phyloP scores from a whole-genome alignment of 1,140 invertebrate genomes.

The Sinonovacula constricta region DNA sequence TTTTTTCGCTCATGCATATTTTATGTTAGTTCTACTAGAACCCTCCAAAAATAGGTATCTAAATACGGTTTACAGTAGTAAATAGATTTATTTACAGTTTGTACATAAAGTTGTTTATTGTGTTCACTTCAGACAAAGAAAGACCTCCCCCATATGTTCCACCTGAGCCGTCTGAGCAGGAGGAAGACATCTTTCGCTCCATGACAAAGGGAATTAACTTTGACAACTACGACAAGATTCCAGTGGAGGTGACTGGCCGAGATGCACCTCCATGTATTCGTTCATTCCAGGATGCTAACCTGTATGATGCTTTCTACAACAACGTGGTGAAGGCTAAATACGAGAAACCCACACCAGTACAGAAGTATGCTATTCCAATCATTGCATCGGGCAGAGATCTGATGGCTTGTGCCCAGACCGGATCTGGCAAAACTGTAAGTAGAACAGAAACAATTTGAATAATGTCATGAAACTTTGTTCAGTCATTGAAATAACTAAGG shows the following conservation, averaged over 20 bases:
- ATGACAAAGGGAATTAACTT: constrained; percentile 93
- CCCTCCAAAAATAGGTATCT: background rate
- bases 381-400: constrained; percentile 89
- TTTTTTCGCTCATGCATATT: background rate
- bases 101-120: background rate
- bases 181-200: constrained; percentile 84
- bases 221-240: constrained; percentile 90
- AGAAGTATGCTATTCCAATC: constrained; percentile 93
- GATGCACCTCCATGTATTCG: constrained; percentile 83
- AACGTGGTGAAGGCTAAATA: constrained; percentile 92
- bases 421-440: constrained; percentile 94
- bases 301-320: constrained; percentile 84
- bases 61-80: no score
- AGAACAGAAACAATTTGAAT: no score
- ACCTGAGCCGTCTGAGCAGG: constrained; percentile 82
- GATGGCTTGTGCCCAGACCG: constrained; percentile 99
- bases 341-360: constrained; percentile 93
- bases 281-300: constrained; percentile 85
- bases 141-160: constrained; percentile 85
- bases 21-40: background rate
- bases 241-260: constrained; percentile 87
- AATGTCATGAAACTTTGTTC: no score
- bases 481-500: no score
- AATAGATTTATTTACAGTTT: background rate
- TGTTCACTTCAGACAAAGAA: constrained; percentile 49